These are phyloP conservation scores for Megastigmus dorsalis DNA, from an alignment of 2,888 invertebrate genomes.

Conservation along the genomic window DNA sequence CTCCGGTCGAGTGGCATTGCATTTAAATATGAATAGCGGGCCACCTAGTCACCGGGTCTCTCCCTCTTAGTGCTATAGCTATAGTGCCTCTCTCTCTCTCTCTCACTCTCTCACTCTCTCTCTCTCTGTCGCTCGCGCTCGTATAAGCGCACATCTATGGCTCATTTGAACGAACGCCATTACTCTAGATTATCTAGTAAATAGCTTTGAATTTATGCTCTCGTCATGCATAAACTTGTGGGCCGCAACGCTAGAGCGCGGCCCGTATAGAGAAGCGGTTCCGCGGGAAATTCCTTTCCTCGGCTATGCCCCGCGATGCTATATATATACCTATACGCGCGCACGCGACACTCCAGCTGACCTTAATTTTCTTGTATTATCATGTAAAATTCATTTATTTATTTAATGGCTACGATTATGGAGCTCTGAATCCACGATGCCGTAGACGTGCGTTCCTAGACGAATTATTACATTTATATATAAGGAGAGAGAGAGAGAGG, in stretches of 20 bases:
- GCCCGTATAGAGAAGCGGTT: neutral
- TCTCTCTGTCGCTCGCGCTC: neutral
- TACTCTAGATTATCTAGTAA: conserved; percentile 62
- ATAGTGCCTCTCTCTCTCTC: conserved; percentile 6
- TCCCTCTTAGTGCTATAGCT: too few species aligned
- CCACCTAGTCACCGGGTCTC: conserved; percentile 53
- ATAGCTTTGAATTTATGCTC: conserved; percentile 60
- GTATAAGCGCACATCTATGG: conserved; percentile 35
- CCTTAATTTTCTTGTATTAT: conserved; percentile 43
- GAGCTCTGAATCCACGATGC: neutral
- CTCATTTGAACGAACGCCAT: conserved; percentile 58
- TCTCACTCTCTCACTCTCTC: conserved; percentile 15
- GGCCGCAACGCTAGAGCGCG: too few species aligned
- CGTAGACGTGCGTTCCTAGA: neutral
- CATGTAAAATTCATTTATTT: conserved; percentile 34
- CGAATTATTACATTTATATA: neutral
- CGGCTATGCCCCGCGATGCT: neutral
- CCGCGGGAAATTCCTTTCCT: conserved; percentile 13
- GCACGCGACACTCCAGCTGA: conserved; percentile 7
- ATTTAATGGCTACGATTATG: neutral
- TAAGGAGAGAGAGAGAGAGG: too few species aligned
- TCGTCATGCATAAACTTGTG: conserved; percentile 58
- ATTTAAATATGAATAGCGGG: conserved; percentile 61
- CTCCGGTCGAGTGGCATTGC: conserved; percentile 48
- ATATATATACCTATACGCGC: too few species aligned